phyloP scores from a whole-genome alignment of 2,888 invertebrate species.

The Drosophila diplacantha region DNA sequence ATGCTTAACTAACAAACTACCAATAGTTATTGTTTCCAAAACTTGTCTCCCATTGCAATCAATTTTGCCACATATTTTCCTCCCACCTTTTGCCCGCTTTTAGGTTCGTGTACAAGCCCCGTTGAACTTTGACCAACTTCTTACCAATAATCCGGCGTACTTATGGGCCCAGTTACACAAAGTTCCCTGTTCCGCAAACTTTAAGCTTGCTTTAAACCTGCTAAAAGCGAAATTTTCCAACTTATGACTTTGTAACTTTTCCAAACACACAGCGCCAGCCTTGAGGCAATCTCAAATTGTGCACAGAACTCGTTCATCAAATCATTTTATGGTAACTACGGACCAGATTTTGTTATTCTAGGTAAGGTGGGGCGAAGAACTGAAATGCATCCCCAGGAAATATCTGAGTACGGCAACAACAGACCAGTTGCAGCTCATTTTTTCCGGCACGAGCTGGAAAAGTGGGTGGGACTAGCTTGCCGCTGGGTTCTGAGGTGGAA shows the following conservation, averaged over 20 bases:
- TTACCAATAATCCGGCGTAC: constrained; percentile 32
- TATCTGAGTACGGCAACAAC: constrained; percentile 25
- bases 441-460: constrained; percentile 21
- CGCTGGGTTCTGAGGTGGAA: background rate
- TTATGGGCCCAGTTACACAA: constrained; percentile 24
- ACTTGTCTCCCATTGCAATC: background rate
- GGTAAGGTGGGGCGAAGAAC: background rate
- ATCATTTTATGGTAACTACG: constrained; percentile 64
- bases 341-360: constrained; percentile 26
- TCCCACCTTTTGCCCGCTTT: background rate
- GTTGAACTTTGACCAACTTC: constrained; percentile 35
- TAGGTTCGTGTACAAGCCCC: background rate
- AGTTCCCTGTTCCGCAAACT: constrained; percentile 12
- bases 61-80: background rate
- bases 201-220: constrained; percentile 27
- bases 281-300: constrained; percentile 42
- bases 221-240: constrained; percentile 27
- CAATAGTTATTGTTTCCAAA: background rate
- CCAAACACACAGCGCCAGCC: constrained; percentile 16
- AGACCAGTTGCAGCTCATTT: constrained; percentile 27
- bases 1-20: no score
- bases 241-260: constrained; percentile 36
- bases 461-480: constrained; percentile 15
- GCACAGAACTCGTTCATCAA: constrained; percentile 62
- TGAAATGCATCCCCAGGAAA: constrained; percentile 25